Evolutionary conservation across 1,140 invertebrate genomes (phyloP), one percentile per base, ranked within the genome.

Genomic region (Ceratoteleas bidentatus): DNA sequence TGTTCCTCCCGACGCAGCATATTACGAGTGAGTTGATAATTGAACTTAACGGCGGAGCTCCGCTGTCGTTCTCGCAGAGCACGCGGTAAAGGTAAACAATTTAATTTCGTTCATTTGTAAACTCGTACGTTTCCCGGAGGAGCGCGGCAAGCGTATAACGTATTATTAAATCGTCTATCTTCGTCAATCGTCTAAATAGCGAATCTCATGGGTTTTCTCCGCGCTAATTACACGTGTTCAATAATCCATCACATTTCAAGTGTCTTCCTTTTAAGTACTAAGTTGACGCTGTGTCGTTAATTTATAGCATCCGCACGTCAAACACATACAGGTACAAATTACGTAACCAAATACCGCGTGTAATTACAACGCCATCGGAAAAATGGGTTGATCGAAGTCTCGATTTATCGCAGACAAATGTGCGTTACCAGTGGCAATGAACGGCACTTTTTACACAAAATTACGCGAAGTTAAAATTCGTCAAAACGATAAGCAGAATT

Each of bases 211-310:
- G 66, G 75, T 58, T 60, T 72, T 72, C 68, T 66, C 15, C 14
- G 11, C 61, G 66, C 66, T 66, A 72, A 79, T 72, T 72, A 66
- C 75, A 79, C 54, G 47, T 64, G 74, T 70, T 77, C 60, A 77
- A 77, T 77, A 77, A 64, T 77, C 65, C 60, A 70, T 70, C 50
- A 70, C 58, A 24, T 70, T 77, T 70, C 52, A 65, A 77, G 43
- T 64, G 47, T 54, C 50, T 70, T 57, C 32, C 52, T 32, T 52
- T 69, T 69, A 58, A 77, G 58, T 58, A 64, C 64, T 54, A 38
- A 24, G 16, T 61, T 56, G 43, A 64, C 33, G 15, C 53, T 43
- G 36, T 53, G 52, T 60, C 52, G 54, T 66, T 75, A 66, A 75
- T 65, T 56, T 50, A 14, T 45, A 69, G 33, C 34, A 32, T 38